Conservation (phyloP, 2,113 vertebrate genomes). For the Sula dactylatra region DNA sequence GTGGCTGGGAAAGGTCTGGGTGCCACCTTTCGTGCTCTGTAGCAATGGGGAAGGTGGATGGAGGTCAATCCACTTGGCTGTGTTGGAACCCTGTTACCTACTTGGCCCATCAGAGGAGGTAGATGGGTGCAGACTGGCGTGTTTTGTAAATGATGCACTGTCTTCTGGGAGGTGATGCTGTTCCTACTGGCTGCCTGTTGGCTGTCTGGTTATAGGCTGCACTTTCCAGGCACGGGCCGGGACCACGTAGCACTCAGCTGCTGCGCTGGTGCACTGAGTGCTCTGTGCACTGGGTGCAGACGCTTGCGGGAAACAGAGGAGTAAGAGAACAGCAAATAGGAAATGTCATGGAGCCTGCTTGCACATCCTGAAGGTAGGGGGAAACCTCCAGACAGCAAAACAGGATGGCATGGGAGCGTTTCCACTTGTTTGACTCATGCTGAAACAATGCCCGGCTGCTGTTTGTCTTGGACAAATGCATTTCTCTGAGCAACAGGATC, state of each 20-base stretch:
- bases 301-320: neutral
- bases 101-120: neutral
- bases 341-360: neutral
- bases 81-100: neutral
- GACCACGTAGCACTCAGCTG: neutral
- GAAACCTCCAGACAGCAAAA: slow-evolving; percentile 65
- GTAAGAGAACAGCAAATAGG: slow-evolving; percentile 13
- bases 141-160: neutral
- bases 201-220: neutral
- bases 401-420: slow-evolving; percentile 60
- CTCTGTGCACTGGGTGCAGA: neutral
- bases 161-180: neutral
- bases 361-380: slow-evolving; percentile 53
- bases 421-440: slow-evolving; percentile 51
- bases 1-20: neutral
- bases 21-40: neutral
- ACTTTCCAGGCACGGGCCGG: neutral
- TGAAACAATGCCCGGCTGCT: slow-evolving; percentile 59
- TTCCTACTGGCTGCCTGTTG: neutral
- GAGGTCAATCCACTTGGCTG: neutral
- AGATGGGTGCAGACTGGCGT: neutral
- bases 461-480: slow-evolving; percentile 51
- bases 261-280: fast-evolving
- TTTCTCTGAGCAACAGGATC: slow-evolving; percentile 52
- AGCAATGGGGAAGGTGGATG: neutral